Evolutionary conservation across 35 echinoderm and acorn worm genomes (phyloP), one percentile per base, ranked within the genome.

Genomic region (Apostichopus japonicus): DNA sequence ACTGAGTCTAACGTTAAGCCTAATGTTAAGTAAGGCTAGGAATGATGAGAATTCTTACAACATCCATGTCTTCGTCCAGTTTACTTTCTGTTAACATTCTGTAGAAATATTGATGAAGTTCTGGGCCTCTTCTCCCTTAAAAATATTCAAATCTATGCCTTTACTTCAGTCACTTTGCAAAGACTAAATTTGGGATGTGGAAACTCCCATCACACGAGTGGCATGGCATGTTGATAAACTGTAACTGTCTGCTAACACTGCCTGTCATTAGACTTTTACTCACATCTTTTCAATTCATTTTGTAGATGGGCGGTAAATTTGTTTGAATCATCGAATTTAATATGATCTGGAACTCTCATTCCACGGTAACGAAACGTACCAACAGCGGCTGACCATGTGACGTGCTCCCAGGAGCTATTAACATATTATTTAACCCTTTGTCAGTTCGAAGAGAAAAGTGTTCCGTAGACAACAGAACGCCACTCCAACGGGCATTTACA

Each of bases 71-170:
- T 83, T 83, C 79, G 55, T 83, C 51, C 10, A 54, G 16, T 83
- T 83, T 83, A 54, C 79, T 83, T 53, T 83, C 79, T 6, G 79
- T 56, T 53, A 83, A 83, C 79, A 83, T 83, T 83, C 5, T 83
- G 79, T 55, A 21, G 57, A 61, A 61, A 61, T 61, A 61, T 61
- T 61, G 57, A 61, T 13, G 57, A 61, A 10, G 57, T 61, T 73
- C 70, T 73, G 17, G 7, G 71, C 71, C 71, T 75, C 71, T 75
- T 75, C 71, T 44, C 33, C 33, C 33, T 44, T 44, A 44, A 44
- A 44, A 44, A 44, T 44, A 44, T 44, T 44, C 33, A 44, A 44
- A 21, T 5, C n/a, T 7, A 75, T 19, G 21, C 71, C 71, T 75
- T 75, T 23, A 24, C 5, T 24, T 75, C 11, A 19, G 71, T 75